Percentiles rank a stretch among this genome's conserved stretches.
Conservation (phyloP, 2,888 invertebrate genomes). For the Subacronicta megacephala region DNA sequence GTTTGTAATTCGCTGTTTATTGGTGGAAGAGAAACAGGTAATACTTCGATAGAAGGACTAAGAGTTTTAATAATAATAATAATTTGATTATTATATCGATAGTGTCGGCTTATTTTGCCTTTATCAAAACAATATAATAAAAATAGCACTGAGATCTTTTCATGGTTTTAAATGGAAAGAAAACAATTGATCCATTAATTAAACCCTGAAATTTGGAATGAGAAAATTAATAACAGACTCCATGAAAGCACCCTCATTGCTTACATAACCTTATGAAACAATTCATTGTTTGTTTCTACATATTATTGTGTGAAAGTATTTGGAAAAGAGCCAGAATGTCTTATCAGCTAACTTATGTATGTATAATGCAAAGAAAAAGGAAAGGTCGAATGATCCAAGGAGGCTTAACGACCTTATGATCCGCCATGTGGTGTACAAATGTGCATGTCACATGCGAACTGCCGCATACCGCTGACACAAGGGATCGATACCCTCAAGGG, state of each 20-base stretch:
- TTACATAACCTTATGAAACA: neutral
- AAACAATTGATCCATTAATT: too few species aligned
- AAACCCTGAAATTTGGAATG: too few species aligned
- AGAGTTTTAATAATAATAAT: too few species aligned
- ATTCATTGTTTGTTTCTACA: neutral
- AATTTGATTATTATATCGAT: too few species aligned
- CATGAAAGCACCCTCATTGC: neutral
- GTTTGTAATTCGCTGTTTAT: too few species aligned
- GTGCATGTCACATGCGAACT: slow-evolving; percentile 37
- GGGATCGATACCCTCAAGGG: slow-evolving; percentile 34
- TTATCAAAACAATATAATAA: too few species aligned
- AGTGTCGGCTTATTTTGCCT: too few species aligned
- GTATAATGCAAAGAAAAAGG: slow-evolving; percentile 16
- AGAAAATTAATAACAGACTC: too few species aligned
- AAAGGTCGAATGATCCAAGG: slow-evolving; percentile 8
- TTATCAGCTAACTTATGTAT: slow-evolving; percentile 17
- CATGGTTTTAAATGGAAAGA: too few species aligned
- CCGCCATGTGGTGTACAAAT: slow-evolving; percentile 34
- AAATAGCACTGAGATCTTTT: too few species aligned
- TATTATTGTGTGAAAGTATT: neutral
- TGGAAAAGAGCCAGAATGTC: neutral
- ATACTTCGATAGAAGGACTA: too few species aligned
- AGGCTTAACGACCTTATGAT: slow-evolving; percentile 25
- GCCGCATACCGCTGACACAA: slow-evolving; percentile 17
- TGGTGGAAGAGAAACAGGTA: too few species aligned